These are phyloP conservation scores for Chinchilla lanigera DNA, from an alignment of 2,113 vertebrate species.

Conservation along the genomic window DNA sequence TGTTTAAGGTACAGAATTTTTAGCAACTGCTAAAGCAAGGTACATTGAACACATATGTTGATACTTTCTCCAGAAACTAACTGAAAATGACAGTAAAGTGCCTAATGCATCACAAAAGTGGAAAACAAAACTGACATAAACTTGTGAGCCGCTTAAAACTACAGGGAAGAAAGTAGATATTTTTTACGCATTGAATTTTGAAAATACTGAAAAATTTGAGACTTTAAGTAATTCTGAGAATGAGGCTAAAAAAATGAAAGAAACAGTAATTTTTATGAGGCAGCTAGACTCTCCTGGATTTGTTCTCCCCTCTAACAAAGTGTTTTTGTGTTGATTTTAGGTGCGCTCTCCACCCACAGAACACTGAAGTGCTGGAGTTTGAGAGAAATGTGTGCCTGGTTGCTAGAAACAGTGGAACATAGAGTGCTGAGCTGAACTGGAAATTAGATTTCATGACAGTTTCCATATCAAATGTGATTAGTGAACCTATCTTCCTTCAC, in stretches of 20 bases:
- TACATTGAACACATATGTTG: background rate
- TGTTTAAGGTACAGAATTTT: background rate
- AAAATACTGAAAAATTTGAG: background rate
- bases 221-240: background rate
- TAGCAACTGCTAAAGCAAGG: background rate
- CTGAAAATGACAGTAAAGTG: background rate
- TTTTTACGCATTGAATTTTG: background rate
- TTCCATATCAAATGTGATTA: background rate
- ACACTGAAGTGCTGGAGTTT: fast-evolving
- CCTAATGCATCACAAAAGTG: background rate
- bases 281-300: background rate
- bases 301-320: background rate
- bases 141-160: background rate
- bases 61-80: background rate
- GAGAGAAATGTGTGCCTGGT: background rate
- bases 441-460: background rate
- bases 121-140: background rate
- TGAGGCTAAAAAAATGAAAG: background rate
- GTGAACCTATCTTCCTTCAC: background rate
- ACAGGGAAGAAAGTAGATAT: background rate
- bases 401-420: background rate
- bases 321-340: background rate
- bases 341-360: fast-evolving
- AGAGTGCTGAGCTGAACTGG: background rate
- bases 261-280: background rate